A percentile compares a stretch with the other conserved stretches of the same genome.
Conservation (phyloP, 2,888 invertebrate genomes). For the Tetrapedia diversipes region DNA sequence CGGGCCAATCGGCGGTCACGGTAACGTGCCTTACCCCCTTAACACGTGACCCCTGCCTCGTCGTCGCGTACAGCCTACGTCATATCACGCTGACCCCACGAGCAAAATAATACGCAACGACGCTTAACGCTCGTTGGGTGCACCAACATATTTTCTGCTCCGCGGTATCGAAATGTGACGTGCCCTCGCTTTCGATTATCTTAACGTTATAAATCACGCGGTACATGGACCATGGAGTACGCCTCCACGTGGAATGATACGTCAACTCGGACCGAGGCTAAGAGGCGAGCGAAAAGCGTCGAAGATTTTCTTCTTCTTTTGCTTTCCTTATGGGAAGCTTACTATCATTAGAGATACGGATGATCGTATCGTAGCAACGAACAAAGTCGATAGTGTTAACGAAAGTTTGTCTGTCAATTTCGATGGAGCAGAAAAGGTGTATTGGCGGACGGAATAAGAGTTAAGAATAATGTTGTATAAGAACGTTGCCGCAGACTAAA, state of each 20-base stretch:
- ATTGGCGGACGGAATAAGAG: no score
- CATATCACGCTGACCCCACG: conserved; percentile 74
- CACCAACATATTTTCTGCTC: conserved; percentile 64
- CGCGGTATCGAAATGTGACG: conserved; percentile 67
- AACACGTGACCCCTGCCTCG: conserved; percentile 75
- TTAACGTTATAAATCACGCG: conserved; percentile 59
- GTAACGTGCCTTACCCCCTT: conserved; percentile 79
- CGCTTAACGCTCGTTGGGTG: conserved; percentile 52
- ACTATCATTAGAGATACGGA: conserved; percentile 31
- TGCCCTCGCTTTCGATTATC: conserved; percentile 64
- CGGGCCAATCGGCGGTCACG: conserved; percentile 72
- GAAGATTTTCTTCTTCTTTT: conserved; percentile 6
- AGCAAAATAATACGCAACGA: conserved; percentile 71
- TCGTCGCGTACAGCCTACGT: conserved; percentile 70
- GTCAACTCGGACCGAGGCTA: conserved; percentile 34
- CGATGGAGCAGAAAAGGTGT: no score
- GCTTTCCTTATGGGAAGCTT: background rate
- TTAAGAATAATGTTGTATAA: no score
- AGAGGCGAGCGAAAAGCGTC: conserved; percentile 20
- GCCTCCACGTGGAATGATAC: conserved; percentile 63
- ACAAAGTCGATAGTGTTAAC: no score
- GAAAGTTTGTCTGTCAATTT: no score
- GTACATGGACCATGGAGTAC: conserved; percentile 59
- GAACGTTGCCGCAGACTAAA: no score
- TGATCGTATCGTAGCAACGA: background rate